phyloP scores from a whole-genome alignment of 92 coral and sea anemone species.

The Epizoanthus scotinus region DNA sequence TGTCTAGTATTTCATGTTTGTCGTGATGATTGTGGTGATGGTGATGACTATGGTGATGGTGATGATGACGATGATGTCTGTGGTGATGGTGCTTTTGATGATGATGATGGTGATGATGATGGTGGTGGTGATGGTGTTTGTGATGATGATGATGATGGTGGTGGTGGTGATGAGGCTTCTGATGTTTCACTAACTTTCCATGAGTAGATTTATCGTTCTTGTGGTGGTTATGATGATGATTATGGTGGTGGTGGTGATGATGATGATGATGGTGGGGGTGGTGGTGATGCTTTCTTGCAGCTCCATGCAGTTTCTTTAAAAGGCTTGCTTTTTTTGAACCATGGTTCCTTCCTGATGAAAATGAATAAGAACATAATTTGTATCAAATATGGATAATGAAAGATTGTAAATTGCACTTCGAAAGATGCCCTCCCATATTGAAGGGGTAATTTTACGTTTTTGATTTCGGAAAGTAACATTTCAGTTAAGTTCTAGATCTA shows the following conservation, averaged over 20 bases:
- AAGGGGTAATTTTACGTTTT: too few relatives aligned
- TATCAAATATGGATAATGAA: too few relatives aligned
- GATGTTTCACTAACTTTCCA: conserved; percentile 20
- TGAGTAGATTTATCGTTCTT: neutral
- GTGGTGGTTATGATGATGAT: conserved; percentile 14
- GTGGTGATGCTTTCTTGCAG: conserved; percentile 7
- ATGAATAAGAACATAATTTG: neutral
- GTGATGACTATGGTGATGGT: neutral
- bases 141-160: conserved; percentile 13
- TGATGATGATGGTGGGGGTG: conserved; percentile 32
- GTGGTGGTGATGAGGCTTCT: conserved; percentile 10
- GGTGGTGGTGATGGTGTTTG: conserved; percentile 6
- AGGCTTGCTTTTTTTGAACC: conserved; percentile 20
- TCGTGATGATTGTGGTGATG: conserved; percentile 19
- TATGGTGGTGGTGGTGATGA: conserved; percentile 22
- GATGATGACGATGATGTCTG: conserved; percentile 1
- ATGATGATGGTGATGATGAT: neutral
- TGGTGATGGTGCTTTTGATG: conserved; percentile 10
- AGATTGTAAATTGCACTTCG: too few relatives aligned
- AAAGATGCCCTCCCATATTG: too few relatives aligned
- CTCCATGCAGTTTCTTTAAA: conserved; percentile 25
- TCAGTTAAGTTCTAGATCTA: too few relatives aligned
- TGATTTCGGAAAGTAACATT: too few relatives aligned
- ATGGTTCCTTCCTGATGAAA: conserved; percentile 29
- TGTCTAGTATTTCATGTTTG: neutral